Evolutionary conservation across 2,113 vertebrate genomes (phyloP).

Genomic region (Brachyhypopomus gauderio): DNA sequence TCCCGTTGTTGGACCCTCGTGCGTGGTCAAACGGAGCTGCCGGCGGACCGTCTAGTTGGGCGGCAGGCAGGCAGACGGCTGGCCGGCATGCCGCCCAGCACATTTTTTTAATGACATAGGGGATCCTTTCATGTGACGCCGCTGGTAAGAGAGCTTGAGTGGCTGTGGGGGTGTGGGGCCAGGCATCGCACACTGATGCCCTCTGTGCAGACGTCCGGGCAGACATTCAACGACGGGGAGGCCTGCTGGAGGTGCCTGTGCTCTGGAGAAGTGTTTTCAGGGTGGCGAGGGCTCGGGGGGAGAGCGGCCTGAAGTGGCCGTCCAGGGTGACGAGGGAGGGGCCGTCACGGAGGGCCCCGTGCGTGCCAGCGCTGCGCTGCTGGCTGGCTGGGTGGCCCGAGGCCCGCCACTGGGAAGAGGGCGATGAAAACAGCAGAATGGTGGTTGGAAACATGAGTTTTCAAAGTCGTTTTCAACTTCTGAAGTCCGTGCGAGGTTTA

Average conservation of each 20-base stretch:
- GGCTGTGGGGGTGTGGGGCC: constrained; percentile 75
- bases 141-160: constrained; percentile 79
- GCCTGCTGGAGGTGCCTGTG: constrained; percentile 73
- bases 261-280: constrained; percentile 76
- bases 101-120: constrained; percentile 74
- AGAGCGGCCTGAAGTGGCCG: constrained; percentile 73
- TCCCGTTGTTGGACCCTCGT: background rate
- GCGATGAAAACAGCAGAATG: constrained; percentile 47
- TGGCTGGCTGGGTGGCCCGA: constrained; percentile 52
- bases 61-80: constrained; percentile 44
- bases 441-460: background rate
- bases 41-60: background rate
- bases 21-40: background rate
- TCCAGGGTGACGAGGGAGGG: constrained; percentile 65
- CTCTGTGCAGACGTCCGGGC: constrained; percentile 77
- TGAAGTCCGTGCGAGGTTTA: background rate
- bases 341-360: constrained; percentile 52
- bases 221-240: constrained; percentile 78
- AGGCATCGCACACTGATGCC: constrained; percentile 77
- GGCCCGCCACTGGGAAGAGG: constrained; percentile 61
- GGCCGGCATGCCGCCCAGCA: constrained; percentile 65
- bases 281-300: constrained; percentile 14
- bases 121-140: constrained; percentile 77
- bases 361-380: constrained; percentile 59
- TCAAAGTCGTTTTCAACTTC: background rate